Percentiles rank a stretch among this genome's conserved stretches.
phyloP scores from a whole-genome alignment of 2,797 vertebrate genomes.

The Chanos chanos region DNA sequence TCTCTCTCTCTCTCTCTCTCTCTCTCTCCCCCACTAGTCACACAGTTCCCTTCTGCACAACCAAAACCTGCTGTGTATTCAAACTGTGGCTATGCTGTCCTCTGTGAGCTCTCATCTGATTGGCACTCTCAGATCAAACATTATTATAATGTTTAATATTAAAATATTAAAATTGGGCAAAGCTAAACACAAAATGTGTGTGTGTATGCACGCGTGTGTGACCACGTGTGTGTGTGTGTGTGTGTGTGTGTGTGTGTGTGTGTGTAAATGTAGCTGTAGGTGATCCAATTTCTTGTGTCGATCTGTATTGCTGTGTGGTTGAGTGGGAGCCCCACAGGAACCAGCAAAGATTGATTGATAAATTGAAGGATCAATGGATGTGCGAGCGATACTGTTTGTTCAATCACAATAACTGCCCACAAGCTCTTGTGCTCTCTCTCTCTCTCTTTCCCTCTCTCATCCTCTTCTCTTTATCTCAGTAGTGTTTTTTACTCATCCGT shows the following conservation, averaged over 20 bases:
- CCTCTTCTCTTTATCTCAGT: background rate
- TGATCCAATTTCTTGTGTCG: slow-evolving; percentile 1
- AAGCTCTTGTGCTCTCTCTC: background rate
- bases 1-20: too few relatives aligned
- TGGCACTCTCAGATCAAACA: too few relatives aligned
- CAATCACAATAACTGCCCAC: background rate
- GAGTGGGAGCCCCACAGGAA: slow-evolving; percentile 24
- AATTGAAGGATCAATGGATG: slow-evolving; percentile 28
- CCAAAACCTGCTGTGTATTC: too few relatives aligned
- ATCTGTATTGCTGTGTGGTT: slow-evolving; percentile 4
- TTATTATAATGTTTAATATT: too few relatives aligned
- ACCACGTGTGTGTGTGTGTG: background rate
- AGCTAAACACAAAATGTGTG: background rate
- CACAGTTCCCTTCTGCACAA: too few relatives aligned
- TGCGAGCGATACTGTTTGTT: slow-evolving; percentile 18
- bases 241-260: background rate
- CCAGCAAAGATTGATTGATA: slow-evolving; percentile 33
- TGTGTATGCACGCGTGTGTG: background rate
- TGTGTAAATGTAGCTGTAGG: background rate
- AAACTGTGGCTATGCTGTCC: too few relatives aligned
- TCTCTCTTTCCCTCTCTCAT: slow-evolving; percentile 1
- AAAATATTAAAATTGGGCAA: too few relatives aligned
- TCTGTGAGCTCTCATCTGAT: too few relatives aligned
- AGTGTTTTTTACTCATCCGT: background rate
- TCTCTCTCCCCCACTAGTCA: too few relatives aligned